Conservation (phyloP, 1,140 invertebrate species). For the Oedothorax gibbosus region DNA sequence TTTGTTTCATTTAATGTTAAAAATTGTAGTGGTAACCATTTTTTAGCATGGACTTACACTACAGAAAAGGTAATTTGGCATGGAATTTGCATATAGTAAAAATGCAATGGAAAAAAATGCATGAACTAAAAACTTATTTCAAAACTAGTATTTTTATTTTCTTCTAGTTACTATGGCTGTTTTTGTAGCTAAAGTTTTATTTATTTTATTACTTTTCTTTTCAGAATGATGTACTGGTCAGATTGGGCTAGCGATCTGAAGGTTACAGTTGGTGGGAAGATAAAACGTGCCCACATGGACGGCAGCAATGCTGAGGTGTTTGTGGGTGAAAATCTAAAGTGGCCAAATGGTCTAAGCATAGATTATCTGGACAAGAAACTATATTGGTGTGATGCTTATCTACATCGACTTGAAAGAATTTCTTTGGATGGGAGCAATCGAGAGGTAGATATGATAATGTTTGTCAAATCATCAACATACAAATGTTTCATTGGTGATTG, state of each 20-base stretch:
- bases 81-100: too few species aligned
- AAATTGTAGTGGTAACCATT: not conserved
- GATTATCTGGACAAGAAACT: conserved; percentile 70
- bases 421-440: conserved; percentile 85
- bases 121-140: too few species aligned
- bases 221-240: conserved; percentile 72
- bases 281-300: conserved; percentile 73
- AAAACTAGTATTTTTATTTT: too few species aligned
- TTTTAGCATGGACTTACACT: not conserved
- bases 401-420: conserved; percentile 82
- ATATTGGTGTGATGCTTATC: conserved; percentile 74
- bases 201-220: conserved; percentile 49
- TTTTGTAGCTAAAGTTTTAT: not conserved
- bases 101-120: too few species aligned
- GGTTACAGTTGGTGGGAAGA: conserved; percentile 66
- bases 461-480: too few species aligned
- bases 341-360: conserved; percentile 74
- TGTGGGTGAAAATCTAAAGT: conserved; percentile 68
- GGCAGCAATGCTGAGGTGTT: conserved; percentile 69
- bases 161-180: not conserved
- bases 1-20: not conserved
- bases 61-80: too few species aligned
- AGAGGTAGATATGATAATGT: conserved; percentile 68
- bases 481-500: too few species aligned
- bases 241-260: conserved; percentile 67